phyloP scores from a whole-genome alignment of 37 sponge, comb jelly and placozoan species.

The Chondrosia reniformis region DNA sequence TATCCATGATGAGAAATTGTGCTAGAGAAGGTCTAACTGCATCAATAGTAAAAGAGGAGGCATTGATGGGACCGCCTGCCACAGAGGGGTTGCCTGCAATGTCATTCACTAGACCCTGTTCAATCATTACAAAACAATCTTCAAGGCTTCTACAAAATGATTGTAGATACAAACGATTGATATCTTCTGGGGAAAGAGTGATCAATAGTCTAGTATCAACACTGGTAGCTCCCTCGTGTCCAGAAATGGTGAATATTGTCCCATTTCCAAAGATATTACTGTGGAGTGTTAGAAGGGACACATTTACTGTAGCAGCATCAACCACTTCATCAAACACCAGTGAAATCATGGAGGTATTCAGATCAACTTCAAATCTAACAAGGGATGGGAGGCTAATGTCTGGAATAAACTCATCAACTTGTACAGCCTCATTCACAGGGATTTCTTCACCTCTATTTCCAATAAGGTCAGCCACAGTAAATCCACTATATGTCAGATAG shows the following conservation, averaged over 20 bases:
- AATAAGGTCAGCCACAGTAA: slow-evolving; percentile 52
- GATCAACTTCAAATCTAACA: slow-evolving; percentile 54
- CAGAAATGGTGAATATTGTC: slow-evolving; percentile 37
- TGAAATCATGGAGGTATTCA: slow-evolving; percentile 56
- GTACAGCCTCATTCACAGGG: slow-evolving; percentile 51
- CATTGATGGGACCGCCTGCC: slow-evolving; percentile 15
- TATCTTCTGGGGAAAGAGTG: slow-evolving; percentile 48
- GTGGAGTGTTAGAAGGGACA: slow-evolving; percentile 45
- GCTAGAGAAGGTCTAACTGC: slow-evolving; percentile 57
- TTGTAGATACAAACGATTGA: slow-evolving; percentile 47
- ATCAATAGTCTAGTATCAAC: slow-evolving; percentile 44
- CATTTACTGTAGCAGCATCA: slow-evolving; percentile 53
- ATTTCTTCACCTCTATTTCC: slow-evolving; percentile 48
- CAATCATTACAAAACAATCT: slow-evolving; percentile 53
- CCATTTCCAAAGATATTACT: slow-evolving; percentile 8
- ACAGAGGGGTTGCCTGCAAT: slow-evolving; percentile 63
- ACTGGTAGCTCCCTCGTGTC: slow-evolving; percentile 3
- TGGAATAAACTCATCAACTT: slow-evolving; percentile 26
- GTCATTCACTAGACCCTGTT: slow-evolving; percentile 64
- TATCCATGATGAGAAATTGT: slow-evolving; percentile 69
- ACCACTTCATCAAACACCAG: slow-evolving; percentile 69
- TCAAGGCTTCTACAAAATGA: slow-evolving; percentile 25
- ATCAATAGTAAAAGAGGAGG: slow-evolving; percentile 61
- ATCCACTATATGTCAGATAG: slow-evolving; percentile 41
- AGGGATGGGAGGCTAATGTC: slow-evolving; percentile 61